A percentile compares a stretch with the other conserved stretches of the same genome.
These are phyloP conservation scores for Probaryconus sp. DNA, from an alignment of 1,140 invertebrate genomes.

Conservation along the genomic window DNA sequence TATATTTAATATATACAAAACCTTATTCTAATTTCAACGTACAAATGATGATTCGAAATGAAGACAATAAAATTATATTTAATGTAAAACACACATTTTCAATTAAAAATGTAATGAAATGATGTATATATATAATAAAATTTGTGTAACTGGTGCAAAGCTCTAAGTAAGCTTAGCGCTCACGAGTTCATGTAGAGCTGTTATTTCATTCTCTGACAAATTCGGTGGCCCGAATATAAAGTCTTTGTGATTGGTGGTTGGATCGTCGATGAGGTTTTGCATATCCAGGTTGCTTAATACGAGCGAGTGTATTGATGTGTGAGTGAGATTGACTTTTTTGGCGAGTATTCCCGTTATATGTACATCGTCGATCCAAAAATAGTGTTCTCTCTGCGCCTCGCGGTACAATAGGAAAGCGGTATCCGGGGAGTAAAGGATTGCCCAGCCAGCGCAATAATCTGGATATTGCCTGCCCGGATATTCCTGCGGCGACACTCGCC, in stretches of 20 bases:
- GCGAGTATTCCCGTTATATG: constrained; percentile 87
- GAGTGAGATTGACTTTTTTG: constrained; percentile 80
- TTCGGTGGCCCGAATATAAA: constrained; percentile 81
- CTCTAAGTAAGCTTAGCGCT: constrained; percentile 31
- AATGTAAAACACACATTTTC: too few relatives aligned
- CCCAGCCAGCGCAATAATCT: constrained; percentile 86
- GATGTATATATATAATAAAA: too few relatives aligned
- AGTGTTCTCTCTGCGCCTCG: constrained; percentile 81
- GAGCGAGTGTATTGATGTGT: constrained; percentile 77
- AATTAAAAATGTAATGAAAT: too few relatives aligned
- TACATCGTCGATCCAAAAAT: constrained; percentile 94
- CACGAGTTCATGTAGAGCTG: constrained; percentile 71
- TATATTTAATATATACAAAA: too few relatives aligned
- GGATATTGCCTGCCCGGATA: constrained; percentile 84
- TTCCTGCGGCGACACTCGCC: constrained; percentile 85
- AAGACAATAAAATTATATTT: too few relatives aligned
- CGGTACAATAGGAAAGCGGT: constrained; percentile 83
- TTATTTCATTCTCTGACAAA: constrained; percentile 76
- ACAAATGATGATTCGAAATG: too few relatives aligned
- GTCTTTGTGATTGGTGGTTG: constrained; percentile 59
- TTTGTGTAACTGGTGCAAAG: constrained; percentile 11
- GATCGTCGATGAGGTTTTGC: constrained; percentile 66
- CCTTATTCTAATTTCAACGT: too few relatives aligned
- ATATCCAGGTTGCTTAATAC: constrained; percentile 75
- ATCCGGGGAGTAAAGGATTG: constrained; percentile 85